Evolutionary conservation across 2,113 vertebrate genomes (phyloP).

Genomic region (Natator depressus): DNA sequence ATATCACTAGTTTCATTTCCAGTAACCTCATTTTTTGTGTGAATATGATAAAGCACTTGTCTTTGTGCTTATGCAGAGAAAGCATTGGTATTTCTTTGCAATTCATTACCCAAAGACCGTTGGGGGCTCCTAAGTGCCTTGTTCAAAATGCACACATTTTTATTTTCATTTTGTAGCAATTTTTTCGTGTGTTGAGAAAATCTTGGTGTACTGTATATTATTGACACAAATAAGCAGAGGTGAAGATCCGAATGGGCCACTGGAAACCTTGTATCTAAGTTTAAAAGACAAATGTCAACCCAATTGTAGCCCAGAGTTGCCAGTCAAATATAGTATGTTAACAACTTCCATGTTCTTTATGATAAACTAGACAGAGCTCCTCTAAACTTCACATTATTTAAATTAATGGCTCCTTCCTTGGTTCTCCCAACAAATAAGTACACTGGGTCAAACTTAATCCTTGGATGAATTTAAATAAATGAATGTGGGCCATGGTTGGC

Average conservation of each 20-base stretch:
- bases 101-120: conserved; percentile 32
- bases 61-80: conserved; percentile 39
- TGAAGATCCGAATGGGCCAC: conserved; percentile 14
- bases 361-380: neutral
- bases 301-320: conserved; percentile 12
- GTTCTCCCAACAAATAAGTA: neutral
- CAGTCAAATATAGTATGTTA: neutral
- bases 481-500: neutral
- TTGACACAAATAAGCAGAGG: neutral
- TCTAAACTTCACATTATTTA: neutral
- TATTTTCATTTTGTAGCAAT: neutral
- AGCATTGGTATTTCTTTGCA: neutral
- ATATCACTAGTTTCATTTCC: conserved; percentile 3
- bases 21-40: neutral
- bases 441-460: neutral
- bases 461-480: neutral
- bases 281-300: neutral
- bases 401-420: neutral
- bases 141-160: conserved; percentile 16
- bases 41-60: conserved; percentile 39
- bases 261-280: conserved; percentile 35
- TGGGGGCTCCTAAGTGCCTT: conserved; percentile 32
- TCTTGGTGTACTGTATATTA: neutral
- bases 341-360: neutral
- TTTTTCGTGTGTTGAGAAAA: conserved; percentile 25